Percentiles rank a stretch among this genome's conserved stretches.
Evolutionary conservation across 2,888 invertebrate genomes (phyloP).

Genomic region (Melinaea marsaeus): DNA sequence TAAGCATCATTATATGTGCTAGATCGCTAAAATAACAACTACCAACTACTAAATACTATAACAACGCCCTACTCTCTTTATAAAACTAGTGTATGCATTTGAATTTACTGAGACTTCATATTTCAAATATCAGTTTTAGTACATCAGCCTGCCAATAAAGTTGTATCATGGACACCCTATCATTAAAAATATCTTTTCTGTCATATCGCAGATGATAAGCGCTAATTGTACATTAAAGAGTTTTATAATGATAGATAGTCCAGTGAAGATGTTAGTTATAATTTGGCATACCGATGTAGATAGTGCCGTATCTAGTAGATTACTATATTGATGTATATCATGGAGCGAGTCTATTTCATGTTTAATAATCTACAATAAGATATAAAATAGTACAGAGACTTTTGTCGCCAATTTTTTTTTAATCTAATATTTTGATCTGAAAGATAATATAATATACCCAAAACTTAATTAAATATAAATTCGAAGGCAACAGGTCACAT

Average conservation of each 20-base stretch:
- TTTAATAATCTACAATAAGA: not conserved
- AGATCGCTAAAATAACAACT: slow-evolving; percentile 2
- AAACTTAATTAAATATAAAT: slow-evolving; percentile 5
- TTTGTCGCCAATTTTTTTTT: not conserved
- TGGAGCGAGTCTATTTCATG: no score
- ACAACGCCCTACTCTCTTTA: not conserved
- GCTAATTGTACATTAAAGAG: no score
- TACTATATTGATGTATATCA: no score
- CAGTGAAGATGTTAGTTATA: no score
- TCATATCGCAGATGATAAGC: no score
- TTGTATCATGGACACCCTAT: no score
- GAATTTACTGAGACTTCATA: not conserved
- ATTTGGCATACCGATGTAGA: no score
- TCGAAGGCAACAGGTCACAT: slow-evolving; percentile 2
- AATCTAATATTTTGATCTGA: not conserved
- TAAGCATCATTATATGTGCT: slow-evolving; percentile 34
- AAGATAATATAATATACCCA: not conserved
- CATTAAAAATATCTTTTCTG: no score
- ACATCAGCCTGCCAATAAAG: not conserved
- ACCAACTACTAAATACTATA: not conserved
- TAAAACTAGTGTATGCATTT: not conserved
- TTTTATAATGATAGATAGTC: no score
- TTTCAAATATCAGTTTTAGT: not conserved
- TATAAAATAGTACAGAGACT: slow-evolving; percentile 4
- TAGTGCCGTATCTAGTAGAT: no score